Base-by-base conservation (phyloP, 1,140 invertebrate genomes). In the Diorhabda elongata region DNA sequence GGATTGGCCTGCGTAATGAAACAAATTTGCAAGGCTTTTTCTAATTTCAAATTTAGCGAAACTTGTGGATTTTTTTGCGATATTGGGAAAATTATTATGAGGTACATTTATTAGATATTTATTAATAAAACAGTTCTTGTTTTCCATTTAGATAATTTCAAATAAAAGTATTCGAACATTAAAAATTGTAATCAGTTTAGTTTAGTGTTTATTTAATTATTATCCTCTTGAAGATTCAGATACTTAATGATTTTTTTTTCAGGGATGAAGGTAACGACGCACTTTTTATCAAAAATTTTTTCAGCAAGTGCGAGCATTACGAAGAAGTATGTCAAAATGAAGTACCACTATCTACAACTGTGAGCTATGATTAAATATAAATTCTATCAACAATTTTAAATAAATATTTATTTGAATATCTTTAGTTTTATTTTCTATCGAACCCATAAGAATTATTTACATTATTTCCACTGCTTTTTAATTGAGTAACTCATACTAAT, bases 41-140 rank as follows among this genome's bases (percentile, higher is more conserved):
- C 61, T n/a, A 61, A 61, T n/a, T 65, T 75, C 3, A 66, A 66
- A 64, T n/a, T 68, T 2, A 64, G 71, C 1, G 41, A 73, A 59
- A 71, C 68, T n/a, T 78, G 77, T 64, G 77, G 77, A 42, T 71
- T 78, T 44, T 76, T 77, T 47, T 78, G 77, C 67, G 73, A 71
- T 64, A 76, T 78, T 45, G 75, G 71, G 11, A 74, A 71, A 61
- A 75, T 78, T 58, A 74, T 78, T 64, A 58, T 67, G n/a, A 75
- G 70, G 76, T 77, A 77, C 8, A n/a, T 5, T 45, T 45, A 62
- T 42, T 41, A 43, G 11, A 42, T 4, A 65, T 6, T 65, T 57
- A 4, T 66, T 66, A 58, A 26, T 57, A 42, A 4, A 5, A 26
- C 9, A 67, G 5, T 67, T 26, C 26, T 26, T 2, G 26, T 26